Evolutionary conservation across 1,140 invertebrate species (phyloP), one percentile per base, ranked within the genome.

Genomic region (Pseudomyrmex pallidus): DNA sequence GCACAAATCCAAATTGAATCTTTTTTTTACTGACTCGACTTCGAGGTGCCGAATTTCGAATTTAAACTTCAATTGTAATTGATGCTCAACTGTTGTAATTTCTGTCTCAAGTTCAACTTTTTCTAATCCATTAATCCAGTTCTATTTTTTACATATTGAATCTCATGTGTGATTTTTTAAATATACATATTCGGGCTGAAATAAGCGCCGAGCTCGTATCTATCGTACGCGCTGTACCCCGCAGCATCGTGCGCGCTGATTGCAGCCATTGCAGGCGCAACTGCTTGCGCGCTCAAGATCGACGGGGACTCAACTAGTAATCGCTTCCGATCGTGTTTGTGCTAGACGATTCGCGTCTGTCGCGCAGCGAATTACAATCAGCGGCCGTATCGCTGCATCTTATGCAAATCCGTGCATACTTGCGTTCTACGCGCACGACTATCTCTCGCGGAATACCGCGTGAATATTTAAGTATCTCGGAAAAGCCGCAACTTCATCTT

Each of bases 261-360:
- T 85, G 61, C 86, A 88, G 82, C 74, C 76, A 88, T 85, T 85
- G 61, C 86, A 88, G 82, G 82, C 76, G 82, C 74, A 85, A 74
- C 83, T 73, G 86, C 68, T 61, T 64, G 66, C 25, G 44, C 82
- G 61, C 64, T 74, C 73, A 52, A 17, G 59, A 78, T 73, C 44
- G 82, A 54, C 62, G 77, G 77, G 62, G 63, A 22, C 50, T 64
- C 52, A 83, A 66, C 78, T 68, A 77, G 86, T 85, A 89, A 89
- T 90, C 88, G 83, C 73, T 83, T 87, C 80, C 87, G 84, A 88
- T 89, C 86, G 76, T 89, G 86, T 89, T 88, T 84, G 82, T 84
- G 82, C 85, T 78, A 84, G 74, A 10, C 67, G 76, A 84, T 88
- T 35, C 76, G 74, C 70, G 87, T 82, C 68, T 84, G 84, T 85